phyloP scores from a whole-genome alignment of 2,888 invertebrate species.

The Eudemis profundana region DNA sequence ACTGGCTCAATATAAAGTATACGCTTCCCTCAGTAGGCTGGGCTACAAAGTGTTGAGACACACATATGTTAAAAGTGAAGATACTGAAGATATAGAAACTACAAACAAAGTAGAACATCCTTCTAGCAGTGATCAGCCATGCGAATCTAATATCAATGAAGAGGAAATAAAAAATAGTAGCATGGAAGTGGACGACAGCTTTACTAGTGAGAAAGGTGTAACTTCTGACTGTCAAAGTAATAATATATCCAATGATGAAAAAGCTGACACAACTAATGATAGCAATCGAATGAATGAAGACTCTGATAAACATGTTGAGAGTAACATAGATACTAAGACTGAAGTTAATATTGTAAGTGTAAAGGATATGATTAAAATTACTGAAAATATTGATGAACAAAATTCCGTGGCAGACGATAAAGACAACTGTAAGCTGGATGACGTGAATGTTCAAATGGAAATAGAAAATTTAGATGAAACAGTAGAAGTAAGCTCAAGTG shows the following conservation, averaged over 20 bases:
- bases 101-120: conserved; percentile 36
- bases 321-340: conserved; percentile 17
- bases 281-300: not conserved
- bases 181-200: not conserved
- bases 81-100: conserved; percentile 14
- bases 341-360: conserved; percentile 2
- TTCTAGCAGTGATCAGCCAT: not conserved
- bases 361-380: conserved; percentile 2
- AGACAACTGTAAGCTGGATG: not conserved
- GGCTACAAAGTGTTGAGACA: conserved; percentile 86
- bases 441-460: conserved; percentile 21
- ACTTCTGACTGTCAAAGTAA: not conserved
- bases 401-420: not conserved
- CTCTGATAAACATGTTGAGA: not conserved
- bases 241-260: not conserved
- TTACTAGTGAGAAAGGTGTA: not conserved
- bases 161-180: not conserved
- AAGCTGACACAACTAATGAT: not conserved
- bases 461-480: conserved; percentile 1
- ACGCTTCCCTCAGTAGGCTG: conserved; percentile 83
- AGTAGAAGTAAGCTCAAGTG: conserved; percentile 28
- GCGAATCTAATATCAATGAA: not conserved
- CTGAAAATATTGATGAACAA: not conserved
- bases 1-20: conserved; percentile 84
- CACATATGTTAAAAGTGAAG: conserved; percentile 40